Conservation (phyloP, 92 coral and sea anemone genomes). For the Epizoanthus fatuus region DNA sequence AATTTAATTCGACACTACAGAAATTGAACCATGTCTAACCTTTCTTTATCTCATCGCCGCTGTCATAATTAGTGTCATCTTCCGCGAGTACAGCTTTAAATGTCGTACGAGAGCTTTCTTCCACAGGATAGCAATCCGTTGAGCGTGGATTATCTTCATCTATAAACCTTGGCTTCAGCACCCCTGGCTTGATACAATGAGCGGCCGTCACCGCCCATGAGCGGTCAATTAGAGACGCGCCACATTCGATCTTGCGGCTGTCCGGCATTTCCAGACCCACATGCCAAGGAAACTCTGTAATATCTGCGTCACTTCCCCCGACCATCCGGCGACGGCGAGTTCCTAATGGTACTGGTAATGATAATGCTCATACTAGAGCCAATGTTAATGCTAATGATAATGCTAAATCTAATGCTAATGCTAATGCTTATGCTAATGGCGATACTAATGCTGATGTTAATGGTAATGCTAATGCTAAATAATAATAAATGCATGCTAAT, state of each 20-base stretch:
- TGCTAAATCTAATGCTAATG: too few species aligned
- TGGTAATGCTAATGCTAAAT: too few species aligned
- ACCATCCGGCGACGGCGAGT: not conserved
- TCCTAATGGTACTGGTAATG: too few species aligned
- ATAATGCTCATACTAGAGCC: too few species aligned
- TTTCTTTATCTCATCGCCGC: not conserved
- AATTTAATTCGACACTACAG: too few species aligned
- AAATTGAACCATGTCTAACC: not conserved
- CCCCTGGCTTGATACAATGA: not conserved
- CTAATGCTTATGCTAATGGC: too few species aligned
- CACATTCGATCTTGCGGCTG: not conserved
- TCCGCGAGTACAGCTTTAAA: constrained; percentile 5
- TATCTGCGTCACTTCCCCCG: not conserved
- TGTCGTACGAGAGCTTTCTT: not conserved
- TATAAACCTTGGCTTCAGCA: not conserved
- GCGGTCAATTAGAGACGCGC: not conserved
- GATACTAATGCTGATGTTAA: too few species aligned
- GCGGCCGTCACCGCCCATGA: not conserved
- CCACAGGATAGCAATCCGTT: not conserved
- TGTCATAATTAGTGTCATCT: not conserved
- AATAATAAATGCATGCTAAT: too few species aligned
- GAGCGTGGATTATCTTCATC: not conserved
- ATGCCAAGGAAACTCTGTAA: not conserved
- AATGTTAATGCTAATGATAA: too few species aligned
- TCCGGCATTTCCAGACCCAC: constrained; percentile 1